phyloP scores from a whole-genome alignment of 2,113 vertebrate genomes.

The Orientallactaga bullata region DNA sequence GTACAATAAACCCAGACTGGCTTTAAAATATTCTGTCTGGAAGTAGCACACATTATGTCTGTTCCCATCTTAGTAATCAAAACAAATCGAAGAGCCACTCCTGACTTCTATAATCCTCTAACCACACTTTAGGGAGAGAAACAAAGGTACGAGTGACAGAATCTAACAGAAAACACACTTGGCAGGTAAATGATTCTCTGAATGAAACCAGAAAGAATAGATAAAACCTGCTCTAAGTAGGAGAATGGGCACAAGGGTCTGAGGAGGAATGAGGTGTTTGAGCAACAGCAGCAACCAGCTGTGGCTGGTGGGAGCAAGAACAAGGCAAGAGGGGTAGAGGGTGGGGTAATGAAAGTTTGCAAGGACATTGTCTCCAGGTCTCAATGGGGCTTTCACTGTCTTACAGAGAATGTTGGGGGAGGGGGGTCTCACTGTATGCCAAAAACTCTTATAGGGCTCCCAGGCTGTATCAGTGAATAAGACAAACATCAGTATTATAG shows the following conservation, averaged over 20 bases:
- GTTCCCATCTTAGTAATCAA: background rate
- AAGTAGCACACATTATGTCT: background rate
- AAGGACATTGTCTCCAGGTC: background rate
- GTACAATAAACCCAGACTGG: background rate
- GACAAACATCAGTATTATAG: background rate
- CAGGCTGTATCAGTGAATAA: background rate
- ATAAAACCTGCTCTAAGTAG: background rate
- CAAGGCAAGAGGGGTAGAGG: background rate
- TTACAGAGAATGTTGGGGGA: background rate
- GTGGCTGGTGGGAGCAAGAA: background rate
- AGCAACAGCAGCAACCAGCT: background rate
- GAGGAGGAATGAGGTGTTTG: background rate
- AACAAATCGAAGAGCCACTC: background rate
- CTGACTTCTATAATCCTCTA: background rate
- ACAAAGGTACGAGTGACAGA: background rate
- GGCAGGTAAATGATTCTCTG: background rate
- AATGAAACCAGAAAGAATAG: background rate
- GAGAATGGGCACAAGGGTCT: background rate
- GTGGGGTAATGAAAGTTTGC: background rate
- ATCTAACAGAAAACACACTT: background rate
- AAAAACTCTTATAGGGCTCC: background rate
- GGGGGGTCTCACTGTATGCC: background rate
- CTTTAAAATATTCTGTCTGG: background rate
- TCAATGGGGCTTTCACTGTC: rapidly evolving
- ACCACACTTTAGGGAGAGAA: background rate